Conservation (phyloP, 35 echinoderm and acorn worm species). For the Heliocidaris tuberculata region DNA sequence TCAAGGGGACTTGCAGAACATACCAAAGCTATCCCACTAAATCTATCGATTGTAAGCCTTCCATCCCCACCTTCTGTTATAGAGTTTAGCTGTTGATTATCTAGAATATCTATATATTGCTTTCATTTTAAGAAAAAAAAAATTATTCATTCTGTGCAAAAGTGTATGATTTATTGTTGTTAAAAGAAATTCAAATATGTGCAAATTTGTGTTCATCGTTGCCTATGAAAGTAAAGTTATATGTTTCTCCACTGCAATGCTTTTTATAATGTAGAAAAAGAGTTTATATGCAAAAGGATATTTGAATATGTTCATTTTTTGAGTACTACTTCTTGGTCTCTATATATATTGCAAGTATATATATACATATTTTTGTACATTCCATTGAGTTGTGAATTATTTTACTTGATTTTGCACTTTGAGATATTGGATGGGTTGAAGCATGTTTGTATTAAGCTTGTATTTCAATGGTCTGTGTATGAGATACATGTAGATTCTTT, state of each 20-base stretch:
- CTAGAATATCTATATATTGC: background rate
- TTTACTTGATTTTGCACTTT: background rate
- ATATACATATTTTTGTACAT: slow-evolving; percentile 54
- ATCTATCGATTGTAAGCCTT: background rate
- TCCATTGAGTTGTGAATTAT: background rate
- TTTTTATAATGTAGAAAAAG: slow-evolving; percentile 50
- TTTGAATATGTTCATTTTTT: slow-evolving; percentile 31
- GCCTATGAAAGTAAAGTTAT: background rate
- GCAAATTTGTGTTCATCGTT: background rate
- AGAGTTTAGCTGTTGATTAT: background rate
- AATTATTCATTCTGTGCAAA: background rate
- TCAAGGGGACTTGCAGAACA: background rate
- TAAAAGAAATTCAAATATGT: background rate
- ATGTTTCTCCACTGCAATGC: slow-evolving; percentile 37
- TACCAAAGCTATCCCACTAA: background rate
- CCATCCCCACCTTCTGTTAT: background rate
- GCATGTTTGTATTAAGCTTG: background rate
- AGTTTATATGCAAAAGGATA: slow-evolving; percentile 43
- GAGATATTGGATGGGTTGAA: background rate
- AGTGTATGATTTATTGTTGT: background rate
- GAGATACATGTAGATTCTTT: slow-evolving; percentile 1
- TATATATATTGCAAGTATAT: slow-evolving; percentile 52
- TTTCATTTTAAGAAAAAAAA: background rate
- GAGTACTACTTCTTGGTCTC: slow-evolving; percentile 31
- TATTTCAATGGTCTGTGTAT: background rate